These are phyloP conservation scores for Geotrupes spiniger DNA, from an alignment of 2,888 invertebrate species.

Conservation along the genomic window DNA sequence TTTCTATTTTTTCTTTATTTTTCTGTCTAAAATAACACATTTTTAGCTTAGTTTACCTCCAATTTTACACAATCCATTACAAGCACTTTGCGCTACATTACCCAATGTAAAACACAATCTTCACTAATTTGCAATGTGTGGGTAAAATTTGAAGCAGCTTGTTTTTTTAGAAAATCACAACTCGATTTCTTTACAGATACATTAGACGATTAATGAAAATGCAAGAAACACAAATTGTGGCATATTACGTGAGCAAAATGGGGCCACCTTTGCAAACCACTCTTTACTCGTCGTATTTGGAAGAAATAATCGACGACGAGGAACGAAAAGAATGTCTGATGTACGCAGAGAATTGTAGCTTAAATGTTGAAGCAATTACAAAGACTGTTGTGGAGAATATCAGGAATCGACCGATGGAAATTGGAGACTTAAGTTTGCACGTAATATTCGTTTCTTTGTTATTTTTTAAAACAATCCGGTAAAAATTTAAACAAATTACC, in stretches of 20 bases:
- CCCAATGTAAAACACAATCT: too few species aligned
- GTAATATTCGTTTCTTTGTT: constrained; percentile 26
- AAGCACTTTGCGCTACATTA: too few species aligned
- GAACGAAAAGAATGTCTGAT: constrained; percentile 64
- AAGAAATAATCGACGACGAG: constrained; percentile 63
- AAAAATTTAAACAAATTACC: too few species aligned
- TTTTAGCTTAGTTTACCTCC: too few species aligned
- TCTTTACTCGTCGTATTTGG: constrained; percentile 68
- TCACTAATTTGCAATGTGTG: too few species aligned
- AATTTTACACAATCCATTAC: too few species aligned
- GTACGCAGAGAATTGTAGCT: constrained; percentile 69
- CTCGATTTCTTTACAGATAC: constrained; percentile 49
- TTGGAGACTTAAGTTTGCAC: constrained; percentile 42
- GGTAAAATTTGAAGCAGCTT: too few species aligned
- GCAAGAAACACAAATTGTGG: constrained; percentile 74
- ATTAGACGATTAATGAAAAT: constrained; percentile 69
- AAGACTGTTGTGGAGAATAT: constrained; percentile 81
- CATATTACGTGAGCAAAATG: constrained; percentile 80
- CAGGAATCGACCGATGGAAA: constrained; percentile 49
- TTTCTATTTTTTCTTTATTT: too few species aligned
- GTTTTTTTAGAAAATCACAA: background rate
- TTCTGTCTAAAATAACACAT: too few species aligned
- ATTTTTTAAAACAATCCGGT: background rate
- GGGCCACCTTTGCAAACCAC: constrained; percentile 59
- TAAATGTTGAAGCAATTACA: constrained; percentile 83